Base-by-base conservation (phyloP, 2,797 vertebrate species). In the Chrosomus eos region DNA sequence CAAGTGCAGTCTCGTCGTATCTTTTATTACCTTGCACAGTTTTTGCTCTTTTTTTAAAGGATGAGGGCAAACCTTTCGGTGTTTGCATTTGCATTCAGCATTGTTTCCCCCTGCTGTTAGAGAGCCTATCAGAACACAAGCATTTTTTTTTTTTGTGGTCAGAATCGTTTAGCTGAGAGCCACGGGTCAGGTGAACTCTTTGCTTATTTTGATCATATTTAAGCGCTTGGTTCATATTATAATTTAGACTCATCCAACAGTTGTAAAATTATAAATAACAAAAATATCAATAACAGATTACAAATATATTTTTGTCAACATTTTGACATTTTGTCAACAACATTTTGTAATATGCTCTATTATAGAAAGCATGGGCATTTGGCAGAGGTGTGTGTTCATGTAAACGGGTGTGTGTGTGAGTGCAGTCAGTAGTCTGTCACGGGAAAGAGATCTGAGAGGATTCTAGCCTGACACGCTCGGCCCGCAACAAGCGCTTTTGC, bases 401-500 rank as follows among this genome's bases (percentile, higher is more conserved):
- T 60, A 77, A 55, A 70, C 16, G 60, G 48, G 80, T 43, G 55
- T 78, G 72, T 66, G 58, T 76, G 28, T 31, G 26, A 68, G 72
- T 80, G 73, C 9, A 76, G 81, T 73, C 74, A 67, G 58, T 38
- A 43, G 58, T 80, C 51, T 75, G 73, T 45, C 55, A 80, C 36
- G 40, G 80, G 85, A 78, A 88, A 66, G 71, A 66, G 83, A 88
- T 87, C 71, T 81, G 60, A 80, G 80, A 68, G 13, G 40, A 38
- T 79, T 51, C 62, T 68, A 78, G 23, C 55, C 68, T 51, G 67
- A 82, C 78, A 64, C 48, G 5, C 36, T 53, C 26, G 26, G 40
- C 28, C 76, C 6, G 51, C 16, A 28, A 58, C 60, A 31, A 31
- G 19, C 10, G 31, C 28, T 53, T 48, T 71, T 84, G 5, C 23